phyloP scores from a whole-genome alignment of 2,888 invertebrate species.

The Synergus laeviventris region DNA sequence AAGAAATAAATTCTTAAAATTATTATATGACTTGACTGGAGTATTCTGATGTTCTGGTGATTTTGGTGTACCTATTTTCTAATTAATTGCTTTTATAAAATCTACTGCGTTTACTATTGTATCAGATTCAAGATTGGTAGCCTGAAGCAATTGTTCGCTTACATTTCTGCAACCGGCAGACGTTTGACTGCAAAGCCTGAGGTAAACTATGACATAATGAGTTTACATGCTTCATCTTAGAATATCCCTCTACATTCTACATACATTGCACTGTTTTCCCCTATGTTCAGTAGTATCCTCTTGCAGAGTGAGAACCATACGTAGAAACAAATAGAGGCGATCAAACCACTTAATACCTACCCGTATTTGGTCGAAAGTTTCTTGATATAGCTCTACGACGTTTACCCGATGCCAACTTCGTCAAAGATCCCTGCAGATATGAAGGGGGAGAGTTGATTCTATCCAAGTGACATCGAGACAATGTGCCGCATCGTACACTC shows the following conservation, averaged over 20 bases:
- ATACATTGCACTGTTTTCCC: conserved; percentile 30
- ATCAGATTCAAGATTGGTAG: conserved; percentile 2
- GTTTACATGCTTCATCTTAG: conserved; percentile 28
- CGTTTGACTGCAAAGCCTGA: conserved; percentile 2
- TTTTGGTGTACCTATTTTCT: too few species aligned
- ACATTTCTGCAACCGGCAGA: conserved; percentile 28
- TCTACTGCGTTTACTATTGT: background rate
- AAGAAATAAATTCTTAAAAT: too few species aligned
- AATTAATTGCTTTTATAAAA: background rate
- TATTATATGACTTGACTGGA: too few species aligned
- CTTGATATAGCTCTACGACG: conserved; percentile 32
- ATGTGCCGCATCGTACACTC: conserved; percentile 42
- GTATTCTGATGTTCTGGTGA: too few species aligned
- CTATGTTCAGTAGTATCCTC: conserved; percentile 26
- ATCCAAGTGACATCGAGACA: conserved; percentile 43
- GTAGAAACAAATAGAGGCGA: conserved; percentile 25
- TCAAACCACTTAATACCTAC: conserved; percentile 28
- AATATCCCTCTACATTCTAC: background rate
- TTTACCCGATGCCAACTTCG: conserved; percentile 44
- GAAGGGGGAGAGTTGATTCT: conserved; percentile 41
- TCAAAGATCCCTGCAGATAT: conserved; percentile 46
- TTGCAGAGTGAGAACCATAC: background rate
- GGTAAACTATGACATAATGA: background rate
- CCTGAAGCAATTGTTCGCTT: conserved; percentile 1
- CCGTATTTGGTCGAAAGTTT: conserved; percentile 30